Conservation (phyloP, 2,113 vertebrate species). For the Callospermophilus lateralis region DNA sequence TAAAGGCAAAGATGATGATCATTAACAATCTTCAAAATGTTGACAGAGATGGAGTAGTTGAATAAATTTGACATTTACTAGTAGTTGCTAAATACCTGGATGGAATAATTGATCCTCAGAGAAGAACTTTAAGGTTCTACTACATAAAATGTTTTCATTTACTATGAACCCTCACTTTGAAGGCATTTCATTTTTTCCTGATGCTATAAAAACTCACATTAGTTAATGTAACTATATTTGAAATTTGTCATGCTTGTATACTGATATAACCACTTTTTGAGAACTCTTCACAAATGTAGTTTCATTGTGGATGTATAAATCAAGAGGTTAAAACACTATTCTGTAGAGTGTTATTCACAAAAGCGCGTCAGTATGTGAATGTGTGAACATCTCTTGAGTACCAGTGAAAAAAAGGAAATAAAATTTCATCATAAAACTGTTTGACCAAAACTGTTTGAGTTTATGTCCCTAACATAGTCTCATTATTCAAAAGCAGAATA, state of each 20-base stretch:
- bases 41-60: background rate
- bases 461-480: constrained; percentile 33
- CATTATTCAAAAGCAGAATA: constrained; percentile 59
- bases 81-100: background rate
- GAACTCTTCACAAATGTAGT: constrained; percentile 7
- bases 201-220: constrained; percentile 51
- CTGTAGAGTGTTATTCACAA: background rate
- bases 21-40: background rate
- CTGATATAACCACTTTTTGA: constrained; percentile 27
- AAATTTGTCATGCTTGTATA: constrained; percentile 29
- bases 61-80: background rate
- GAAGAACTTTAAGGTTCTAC: constrained; percentile 13
- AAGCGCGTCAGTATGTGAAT: background rate
- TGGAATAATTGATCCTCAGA: background rate
- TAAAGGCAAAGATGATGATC: background rate
- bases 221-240: background rate
- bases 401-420: background rate
- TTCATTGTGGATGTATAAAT: constrained; percentile 16
- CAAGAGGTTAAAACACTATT: background rate
- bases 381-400: background rate
- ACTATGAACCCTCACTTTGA: background rate
- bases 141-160: constrained; percentile 49
- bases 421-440: constrained; percentile 50
- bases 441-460: constrained; percentile 33
- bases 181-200: constrained; percentile 55